These are phyloP conservation scores for Panthera uncia DNA, from an alignment of 2,113 vertebrate genomes.

Conservation along the genomic window DNA sequence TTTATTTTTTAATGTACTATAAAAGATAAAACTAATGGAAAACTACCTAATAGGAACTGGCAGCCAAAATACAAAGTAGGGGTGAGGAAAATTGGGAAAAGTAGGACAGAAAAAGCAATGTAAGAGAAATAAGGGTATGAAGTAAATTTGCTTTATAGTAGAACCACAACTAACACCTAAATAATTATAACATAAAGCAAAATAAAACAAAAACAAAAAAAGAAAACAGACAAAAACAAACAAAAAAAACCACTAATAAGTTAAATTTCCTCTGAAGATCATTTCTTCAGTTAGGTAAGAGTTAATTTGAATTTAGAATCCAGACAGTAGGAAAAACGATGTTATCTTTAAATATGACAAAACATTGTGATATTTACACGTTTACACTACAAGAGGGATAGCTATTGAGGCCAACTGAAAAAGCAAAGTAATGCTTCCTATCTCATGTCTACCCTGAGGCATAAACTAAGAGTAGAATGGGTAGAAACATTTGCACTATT, in stretches of 20 bases:
- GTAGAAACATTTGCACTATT: not conserved
- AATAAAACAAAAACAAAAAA: not conserved
- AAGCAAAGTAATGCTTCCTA: not conserved
- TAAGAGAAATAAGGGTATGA: not conserved
- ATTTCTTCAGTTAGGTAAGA: not conserved
- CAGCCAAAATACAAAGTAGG: not conserved
- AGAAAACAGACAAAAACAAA: not conserved
- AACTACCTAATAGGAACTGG: not conserved
- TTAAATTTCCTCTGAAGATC: not conserved
- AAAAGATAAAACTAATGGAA: constrained; percentile 1
- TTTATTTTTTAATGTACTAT: not conserved
- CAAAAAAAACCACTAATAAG: not conserved
- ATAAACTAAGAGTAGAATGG: not conserved
- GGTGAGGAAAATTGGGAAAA: not conserved
- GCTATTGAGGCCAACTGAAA: not conserved
- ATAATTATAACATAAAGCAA: not conserved
- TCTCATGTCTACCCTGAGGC: not conserved
- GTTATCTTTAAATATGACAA: constrained; percentile 5
- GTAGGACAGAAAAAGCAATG: not conserved
- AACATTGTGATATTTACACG: not conserved
- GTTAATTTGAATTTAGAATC: not conserved
- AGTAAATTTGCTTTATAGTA: not conserved
- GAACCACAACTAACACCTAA: not conserved
- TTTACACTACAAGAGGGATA: not conserved
- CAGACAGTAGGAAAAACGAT: not conserved